A percentile compares a stretch with the other conserved stretches of the same genome.
Conservation (phyloP, 2,113 vertebrate genomes). For the Dolichotis patagonum region DNA sequence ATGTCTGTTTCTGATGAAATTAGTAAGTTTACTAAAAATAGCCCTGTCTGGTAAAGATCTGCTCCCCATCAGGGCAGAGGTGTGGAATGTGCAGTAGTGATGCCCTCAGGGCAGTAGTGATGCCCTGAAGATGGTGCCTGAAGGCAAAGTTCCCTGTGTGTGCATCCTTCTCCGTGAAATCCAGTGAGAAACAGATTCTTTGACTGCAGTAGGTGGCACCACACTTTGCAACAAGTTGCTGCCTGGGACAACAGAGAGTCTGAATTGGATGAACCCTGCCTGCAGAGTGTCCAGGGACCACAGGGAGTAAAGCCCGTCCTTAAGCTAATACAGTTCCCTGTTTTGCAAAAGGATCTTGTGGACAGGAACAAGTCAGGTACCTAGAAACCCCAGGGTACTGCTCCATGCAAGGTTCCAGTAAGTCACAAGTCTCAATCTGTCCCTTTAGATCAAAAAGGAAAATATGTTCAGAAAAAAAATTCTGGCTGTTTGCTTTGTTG, state of each 20-base stretch:
- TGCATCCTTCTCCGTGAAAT: not conserved
- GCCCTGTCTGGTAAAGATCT: not conserved
- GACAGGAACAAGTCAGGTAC: accelerated
- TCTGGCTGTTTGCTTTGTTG: not conserved
- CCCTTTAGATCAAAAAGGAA: not conserved
- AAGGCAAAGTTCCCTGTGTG: not conserved
- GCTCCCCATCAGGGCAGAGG: not conserved
- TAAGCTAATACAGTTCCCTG: not conserved
- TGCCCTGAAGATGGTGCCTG: too few species aligned
- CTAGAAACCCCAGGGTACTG: not conserved
- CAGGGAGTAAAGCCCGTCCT: not conserved
- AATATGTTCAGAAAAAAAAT: not conserved
- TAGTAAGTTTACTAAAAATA: not conserved
- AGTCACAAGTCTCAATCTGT: not conserved
- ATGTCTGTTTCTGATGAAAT: not conserved
- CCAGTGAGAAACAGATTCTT: not conserved
- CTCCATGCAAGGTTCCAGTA: not conserved
- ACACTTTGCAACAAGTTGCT: not conserved
- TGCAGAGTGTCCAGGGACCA: not conserved
- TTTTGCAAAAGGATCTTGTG: not conserved
- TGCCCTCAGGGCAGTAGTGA: not conserved
- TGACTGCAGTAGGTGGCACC: not conserved
- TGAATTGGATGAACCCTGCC: not conserved
- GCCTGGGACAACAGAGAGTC: not conserved
- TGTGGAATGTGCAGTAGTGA: not conserved